A percentile compares a stretch with the other conserved stretches of the same genome.
phyloP scores from a whole-genome alignment of 1,140 invertebrate genomes.

The Ceratoteleas bidentatus region DNA sequence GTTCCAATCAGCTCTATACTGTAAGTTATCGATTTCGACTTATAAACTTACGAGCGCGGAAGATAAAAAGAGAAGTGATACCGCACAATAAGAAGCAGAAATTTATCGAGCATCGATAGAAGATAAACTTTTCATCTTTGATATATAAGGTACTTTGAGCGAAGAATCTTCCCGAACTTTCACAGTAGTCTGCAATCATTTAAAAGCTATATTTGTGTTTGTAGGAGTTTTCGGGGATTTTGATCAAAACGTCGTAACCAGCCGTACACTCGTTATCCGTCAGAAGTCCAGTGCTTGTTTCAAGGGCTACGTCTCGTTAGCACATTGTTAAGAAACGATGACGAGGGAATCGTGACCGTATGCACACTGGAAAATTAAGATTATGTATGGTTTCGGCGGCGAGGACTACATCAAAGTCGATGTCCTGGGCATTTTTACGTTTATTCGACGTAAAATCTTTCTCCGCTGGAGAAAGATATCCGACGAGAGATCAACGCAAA shows the following conservation, averaged over 20 bases:
- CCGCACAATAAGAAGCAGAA: conserved; percentile 27
- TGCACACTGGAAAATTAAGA: no score
- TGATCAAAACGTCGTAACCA: conserved; percentile 51
- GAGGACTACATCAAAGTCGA: no score
- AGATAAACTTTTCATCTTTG: conserved; percentile 34
- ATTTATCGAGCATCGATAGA: conserved; percentile 52
- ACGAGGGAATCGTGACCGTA: no score
- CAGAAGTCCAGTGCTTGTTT: conserved; percentile 43
- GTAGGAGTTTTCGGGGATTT: conserved; percentile 43
- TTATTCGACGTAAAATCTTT: no score
- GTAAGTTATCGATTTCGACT: conserved; percentile 64
- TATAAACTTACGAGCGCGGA: conserved; percentile 56
- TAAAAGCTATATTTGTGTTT: conserved; percentile 38
- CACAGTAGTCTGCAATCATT: no score
- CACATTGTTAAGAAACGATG: no score
- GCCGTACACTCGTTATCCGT: conserved; percentile 31
- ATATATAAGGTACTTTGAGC: conserved; percentile 38
- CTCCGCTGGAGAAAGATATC: no score
- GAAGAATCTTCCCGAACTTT: neutral
- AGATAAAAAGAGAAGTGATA: conserved; percentile 42
- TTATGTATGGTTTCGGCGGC: no score
- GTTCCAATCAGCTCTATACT: conserved; percentile 58
- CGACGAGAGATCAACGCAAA: no score
- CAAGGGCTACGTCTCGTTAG: conserved; percentile 22
- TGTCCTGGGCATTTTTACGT: no score